phyloP scores from a whole-genome alignment of 2,888 invertebrate genomes.

The Diadegma fenestrale region DNA sequence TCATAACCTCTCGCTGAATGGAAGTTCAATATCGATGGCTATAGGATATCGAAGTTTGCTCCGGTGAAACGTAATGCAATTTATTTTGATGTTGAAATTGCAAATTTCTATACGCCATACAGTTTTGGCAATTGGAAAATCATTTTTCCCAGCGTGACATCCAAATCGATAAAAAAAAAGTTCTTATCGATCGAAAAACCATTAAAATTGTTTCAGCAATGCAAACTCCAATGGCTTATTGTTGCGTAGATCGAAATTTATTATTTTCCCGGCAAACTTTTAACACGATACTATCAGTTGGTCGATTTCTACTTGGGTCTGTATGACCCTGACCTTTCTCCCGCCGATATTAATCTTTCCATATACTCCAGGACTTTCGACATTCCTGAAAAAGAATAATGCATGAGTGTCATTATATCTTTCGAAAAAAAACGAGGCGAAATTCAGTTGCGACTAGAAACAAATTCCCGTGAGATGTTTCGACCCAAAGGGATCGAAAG shows the following conservation, averaged over 20 bases:
- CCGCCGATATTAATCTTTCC: background rate
- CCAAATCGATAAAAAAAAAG: too few relatives aligned
- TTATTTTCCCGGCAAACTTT: background rate
- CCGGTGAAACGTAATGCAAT: too few relatives aligned
- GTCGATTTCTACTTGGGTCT: background rate
- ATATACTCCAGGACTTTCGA: background rate
- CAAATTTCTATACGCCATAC: too few relatives aligned
- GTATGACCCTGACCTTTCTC: background rate
- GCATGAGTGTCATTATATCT: background rate
- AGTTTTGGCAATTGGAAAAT: too few relatives aligned
- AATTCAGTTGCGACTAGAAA: background rate
- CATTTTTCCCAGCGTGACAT: too few relatives aligned
- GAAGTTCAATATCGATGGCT: background rate
- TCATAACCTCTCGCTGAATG: background rate
- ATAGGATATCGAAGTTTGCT: too few relatives aligned
- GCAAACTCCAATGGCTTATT: too few relatives aligned
- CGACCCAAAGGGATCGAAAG: background rate
- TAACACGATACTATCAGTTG: background rate
- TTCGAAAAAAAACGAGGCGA: background rate
- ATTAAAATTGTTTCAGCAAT: too few relatives aligned
- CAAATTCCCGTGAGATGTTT: background rate
- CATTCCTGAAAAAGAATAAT: background rate
- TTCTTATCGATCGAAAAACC: too few relatives aligned
- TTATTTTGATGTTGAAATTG: too few relatives aligned
- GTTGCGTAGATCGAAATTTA: too few relatives aligned